phyloP scores from a whole-genome alignment of 2,888 invertebrate genomes.

The Eulithis prunata region DNA sequence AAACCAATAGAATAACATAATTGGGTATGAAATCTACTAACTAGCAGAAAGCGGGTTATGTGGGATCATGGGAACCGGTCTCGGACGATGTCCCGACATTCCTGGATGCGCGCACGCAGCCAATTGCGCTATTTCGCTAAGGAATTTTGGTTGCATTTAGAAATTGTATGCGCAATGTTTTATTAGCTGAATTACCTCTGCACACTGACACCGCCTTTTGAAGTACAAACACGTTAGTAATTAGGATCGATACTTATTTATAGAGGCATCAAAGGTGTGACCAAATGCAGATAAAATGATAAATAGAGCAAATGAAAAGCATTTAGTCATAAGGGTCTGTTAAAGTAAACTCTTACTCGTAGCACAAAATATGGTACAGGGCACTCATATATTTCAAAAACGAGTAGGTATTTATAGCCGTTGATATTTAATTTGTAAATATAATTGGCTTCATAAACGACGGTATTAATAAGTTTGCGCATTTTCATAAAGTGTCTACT shows the following conservation, averaged over 20 bases:
- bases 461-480: conserved; percentile 73
- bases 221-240: no score
- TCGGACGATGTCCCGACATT: conserved; percentile 74
- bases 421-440: conserved; percentile 41
- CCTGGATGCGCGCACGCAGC: conserved; percentile 68
- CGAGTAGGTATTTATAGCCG: no score
- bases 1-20: conserved; percentile 32
- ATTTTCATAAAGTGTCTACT: conserved; percentile 73
- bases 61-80: conserved; percentile 65
- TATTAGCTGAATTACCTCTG: not conserved
- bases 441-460: conserved; percentile 60
- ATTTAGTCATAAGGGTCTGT: no score
- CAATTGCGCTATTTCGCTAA: conserved; percentile 54
- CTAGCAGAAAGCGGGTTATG: conserved; percentile 37
- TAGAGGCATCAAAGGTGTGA: no score
- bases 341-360: no score
- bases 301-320: no score
- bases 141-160: conserved; percentile 46
- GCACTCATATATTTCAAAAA: conserved; percentile 1
- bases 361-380: no score
- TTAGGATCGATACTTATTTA: no score
- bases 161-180: conserved; percentile 1
- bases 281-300: no score
- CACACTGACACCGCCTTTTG: not conserved
- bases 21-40: conserved; percentile 36